Base-by-base conservation (phyloP, 2,888 invertebrate genomes). In the Pterostichus madidus region DNA sequence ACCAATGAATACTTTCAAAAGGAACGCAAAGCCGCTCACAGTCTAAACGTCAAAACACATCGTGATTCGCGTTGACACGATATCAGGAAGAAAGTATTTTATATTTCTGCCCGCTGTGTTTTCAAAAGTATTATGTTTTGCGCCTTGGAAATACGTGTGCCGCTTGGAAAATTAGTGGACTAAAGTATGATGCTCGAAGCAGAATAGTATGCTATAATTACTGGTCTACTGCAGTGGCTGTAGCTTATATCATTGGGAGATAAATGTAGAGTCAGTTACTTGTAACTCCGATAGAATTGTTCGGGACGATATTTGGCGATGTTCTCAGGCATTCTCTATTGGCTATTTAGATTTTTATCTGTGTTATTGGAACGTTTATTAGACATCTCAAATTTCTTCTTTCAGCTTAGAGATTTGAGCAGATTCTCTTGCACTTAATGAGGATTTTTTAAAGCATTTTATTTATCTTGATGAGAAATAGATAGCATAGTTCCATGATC, bases 251-350 rank as follows among this genome's bases (percentile, higher is more conserved):
- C 64, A 53, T 52, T 76, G 53, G 10, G 46, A 59, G 64, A 79
- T 79, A 64, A 56, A 79, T 79, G 78, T 61, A 79, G 46, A 64
- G 64, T 79, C 68, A 71, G 68, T 71, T 71, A 71, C 44, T n/a
- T 71, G 44, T 39, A 64, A 13, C 35, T 39, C 68, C 5, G 13
- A 71, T 71, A 44, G 68, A 71, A 71, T 71, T 44, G 39, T 71
- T 15, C 44, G 15, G 15, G 11, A 44, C 5, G 68, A 71, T 71
- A 71, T 71, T 71, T 71, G 68, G 68, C 68, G 44, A 71, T 71
- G 68, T 71, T 71, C 68, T 71, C 68, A 44, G 44, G 68, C 56
- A 56, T 56, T 56, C 56, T 17, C 56, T 56, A 15, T 56, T 17
- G 56, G 17, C 68, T 71, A 71, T 71, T 71, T 71, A 71, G 68